Conservation (phyloP, 2,888 invertebrate species). For the Lasioglossum figueresi region DNA sequence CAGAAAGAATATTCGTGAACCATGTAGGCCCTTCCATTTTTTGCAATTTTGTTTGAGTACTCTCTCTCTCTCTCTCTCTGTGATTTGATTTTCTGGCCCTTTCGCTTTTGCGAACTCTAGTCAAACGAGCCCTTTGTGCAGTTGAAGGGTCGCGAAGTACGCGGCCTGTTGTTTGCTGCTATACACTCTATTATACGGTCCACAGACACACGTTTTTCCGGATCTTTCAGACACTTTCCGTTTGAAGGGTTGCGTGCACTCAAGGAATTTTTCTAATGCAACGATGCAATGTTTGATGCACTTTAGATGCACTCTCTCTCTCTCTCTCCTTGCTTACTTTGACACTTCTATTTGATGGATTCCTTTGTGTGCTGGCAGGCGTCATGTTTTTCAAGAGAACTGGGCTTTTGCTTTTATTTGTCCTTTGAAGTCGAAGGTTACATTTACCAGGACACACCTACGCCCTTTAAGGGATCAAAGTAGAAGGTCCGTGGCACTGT, state of each 20-base stretch:
- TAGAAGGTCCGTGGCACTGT: background rate
- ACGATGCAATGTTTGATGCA: background rate
- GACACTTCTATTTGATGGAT: background rate
- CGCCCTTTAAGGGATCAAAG: conserved; percentile 9
- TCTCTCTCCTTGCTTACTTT: background rate
- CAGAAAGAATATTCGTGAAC: background rate
- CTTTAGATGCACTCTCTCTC: background rate
- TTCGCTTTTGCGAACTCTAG: background rate
- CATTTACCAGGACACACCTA: background rate
- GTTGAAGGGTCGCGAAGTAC: background rate
- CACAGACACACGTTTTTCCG: background rate
- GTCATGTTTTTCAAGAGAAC: background rate
- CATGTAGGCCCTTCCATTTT: background rate
- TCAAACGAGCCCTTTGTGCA: conserved; percentile 4
- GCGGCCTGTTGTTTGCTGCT: background rate
- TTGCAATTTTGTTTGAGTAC: background rate
- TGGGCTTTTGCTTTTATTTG: background rate
- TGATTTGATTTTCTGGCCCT: background rate
- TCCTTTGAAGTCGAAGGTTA: conserved; percentile 3
- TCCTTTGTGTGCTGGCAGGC: background rate
- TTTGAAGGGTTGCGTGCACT: background rate
- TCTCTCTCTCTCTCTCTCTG: background rate
- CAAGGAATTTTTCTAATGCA: background rate
- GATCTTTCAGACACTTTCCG: background rate
- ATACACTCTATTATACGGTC: background rate